Percentiles rank a stretch among this genome's conserved stretches.
These are phyloP conservation scores for Ceryle rudis DNA, from an alignment of 2,797 vertebrate species.

Conservation along the genomic window DNA sequence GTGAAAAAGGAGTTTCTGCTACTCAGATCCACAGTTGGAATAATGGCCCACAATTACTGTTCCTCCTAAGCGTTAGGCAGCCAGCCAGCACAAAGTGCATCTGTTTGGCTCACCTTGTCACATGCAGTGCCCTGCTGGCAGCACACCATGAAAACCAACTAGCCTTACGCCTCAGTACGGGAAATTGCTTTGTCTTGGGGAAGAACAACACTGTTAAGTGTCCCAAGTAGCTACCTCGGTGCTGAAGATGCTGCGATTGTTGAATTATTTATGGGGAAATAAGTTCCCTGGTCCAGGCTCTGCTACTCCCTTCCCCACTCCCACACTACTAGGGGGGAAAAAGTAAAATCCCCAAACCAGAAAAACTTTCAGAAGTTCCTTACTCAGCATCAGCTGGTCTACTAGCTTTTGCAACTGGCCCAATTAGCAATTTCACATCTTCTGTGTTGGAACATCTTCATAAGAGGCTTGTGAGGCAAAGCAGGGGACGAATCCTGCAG, in stretches of 20 bases:
- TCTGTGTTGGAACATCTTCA: neutral
- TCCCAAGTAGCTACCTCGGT: neutral
- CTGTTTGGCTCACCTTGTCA: conserved; percentile 5
- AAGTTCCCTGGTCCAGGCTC: neutral
- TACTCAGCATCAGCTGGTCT: neutral
- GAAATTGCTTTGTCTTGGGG: neutral
- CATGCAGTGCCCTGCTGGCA: neutral
- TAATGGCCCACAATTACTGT: neutral
- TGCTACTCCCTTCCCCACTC: neutral
- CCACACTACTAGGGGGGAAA: fast-evolving
- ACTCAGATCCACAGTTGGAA: neutral
- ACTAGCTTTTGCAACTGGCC: neutral
- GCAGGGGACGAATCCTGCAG: neutral
- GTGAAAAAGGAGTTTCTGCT: neutral
- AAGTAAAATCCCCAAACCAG: neutral
- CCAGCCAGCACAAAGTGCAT: neutral
- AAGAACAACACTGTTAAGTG: neutral
- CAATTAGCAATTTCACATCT: neutral
- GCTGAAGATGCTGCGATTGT: neutral
- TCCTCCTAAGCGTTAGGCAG: conserved; percentile 13
- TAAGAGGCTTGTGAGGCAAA: neutral
- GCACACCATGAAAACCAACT: neutral
- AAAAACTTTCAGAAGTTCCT: neutral
- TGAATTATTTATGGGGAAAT: fast-evolving
- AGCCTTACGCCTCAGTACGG: fast-evolving